phyloP scores from a whole-genome alignment of 2,797 vertebrate genomes.

The Esox lucius region DNA sequence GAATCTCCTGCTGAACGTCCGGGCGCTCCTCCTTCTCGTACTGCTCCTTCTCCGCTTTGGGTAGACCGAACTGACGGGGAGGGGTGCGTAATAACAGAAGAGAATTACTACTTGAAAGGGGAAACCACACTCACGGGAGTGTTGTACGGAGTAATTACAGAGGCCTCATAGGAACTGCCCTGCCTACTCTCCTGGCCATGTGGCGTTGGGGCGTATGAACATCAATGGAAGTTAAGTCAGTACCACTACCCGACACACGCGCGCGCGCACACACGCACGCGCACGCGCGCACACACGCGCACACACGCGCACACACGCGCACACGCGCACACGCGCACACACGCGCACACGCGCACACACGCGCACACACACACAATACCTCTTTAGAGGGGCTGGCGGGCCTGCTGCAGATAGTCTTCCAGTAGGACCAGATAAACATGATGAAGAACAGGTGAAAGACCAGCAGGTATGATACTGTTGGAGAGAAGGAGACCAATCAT shows the following conservation, averaged over 20 bases:
- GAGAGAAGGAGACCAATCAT: slow-evolving; percentile 41
- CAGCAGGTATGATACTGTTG: slow-evolving; percentile 92
- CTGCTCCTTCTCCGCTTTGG: slow-evolving; percentile 88
- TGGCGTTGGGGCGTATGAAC: not conserved
- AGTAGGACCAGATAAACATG: slow-evolving; percentile 98
- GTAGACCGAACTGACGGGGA: slow-evolving; percentile 73
- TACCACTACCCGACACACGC: not conserved
- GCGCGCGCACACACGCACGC: not conserved
- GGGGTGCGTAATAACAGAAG: not conserved
- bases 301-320: not conserved
- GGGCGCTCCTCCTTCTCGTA: slow-evolving; percentile 89
- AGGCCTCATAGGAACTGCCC: not conserved
- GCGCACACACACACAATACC: slow-evolving; percentile 69
- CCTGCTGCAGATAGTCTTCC: slow-evolving; percentile 92
- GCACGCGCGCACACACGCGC: not conserved
- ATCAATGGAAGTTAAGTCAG: not conserved
- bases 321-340: no score
- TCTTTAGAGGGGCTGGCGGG: slow-evolving; percentile 87
- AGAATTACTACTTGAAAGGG: not conserved
- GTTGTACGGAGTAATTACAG: not conserved
- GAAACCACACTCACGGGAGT: no score
- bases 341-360: not conserved
- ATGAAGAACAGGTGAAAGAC: slow-evolving; percentile 90
- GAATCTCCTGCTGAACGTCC: slow-evolving; percentile 87
- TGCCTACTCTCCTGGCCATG: not conserved